Evolutionary conservation across 2,113 vertebrate genomes (phyloP).

Genomic region (Arothron firmamentum): DNA sequence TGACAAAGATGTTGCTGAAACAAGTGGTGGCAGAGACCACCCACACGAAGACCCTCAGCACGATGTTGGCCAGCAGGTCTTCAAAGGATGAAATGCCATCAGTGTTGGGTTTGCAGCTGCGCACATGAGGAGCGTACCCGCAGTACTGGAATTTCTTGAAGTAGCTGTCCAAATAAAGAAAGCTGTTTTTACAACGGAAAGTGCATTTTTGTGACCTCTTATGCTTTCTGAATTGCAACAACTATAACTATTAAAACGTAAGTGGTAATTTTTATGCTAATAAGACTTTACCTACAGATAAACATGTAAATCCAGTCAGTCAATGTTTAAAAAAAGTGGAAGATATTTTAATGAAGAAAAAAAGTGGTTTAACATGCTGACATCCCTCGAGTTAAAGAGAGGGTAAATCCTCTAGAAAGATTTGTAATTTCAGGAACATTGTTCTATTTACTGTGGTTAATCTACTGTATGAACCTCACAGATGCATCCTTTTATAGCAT

Average conservation of each 20-base stretch:
- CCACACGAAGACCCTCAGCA: constrained; percentile 96
- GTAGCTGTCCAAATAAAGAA: constrained; percentile 73
- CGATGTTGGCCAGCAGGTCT: constrained; percentile 89
- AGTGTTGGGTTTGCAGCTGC: constrained; percentile 95
- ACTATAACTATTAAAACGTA: too few relatives aligned
- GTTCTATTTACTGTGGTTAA: neutral
- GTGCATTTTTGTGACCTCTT: neutral
- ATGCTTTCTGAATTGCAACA: too few relatives aligned
- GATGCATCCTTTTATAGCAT: neutral
- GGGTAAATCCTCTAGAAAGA: neutral
- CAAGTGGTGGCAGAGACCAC: constrained; percentile 94
- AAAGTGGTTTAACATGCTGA: neutral
- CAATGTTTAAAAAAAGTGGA: too few relatives aligned
- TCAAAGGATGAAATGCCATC: constrained; percentile 96
- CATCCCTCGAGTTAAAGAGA: neutral
- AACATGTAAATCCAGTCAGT: too few relatives aligned
- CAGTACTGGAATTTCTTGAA: constrained; percentile 99
- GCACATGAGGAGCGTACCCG: constrained; percentile 91
- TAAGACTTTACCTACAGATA: too few relatives aligned
- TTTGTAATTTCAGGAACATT: neutral
- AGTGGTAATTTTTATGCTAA: too few relatives aligned
- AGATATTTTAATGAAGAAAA: neutral
- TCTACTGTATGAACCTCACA: neutral
- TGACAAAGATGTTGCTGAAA: constrained; percentile 95
- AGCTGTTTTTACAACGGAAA: neutral